Evolutionary conservation across 1,140 invertebrate genomes (phyloP), one percentile per base, ranked within the genome.

Genomic region (Coptotermes formosanus): DNA sequence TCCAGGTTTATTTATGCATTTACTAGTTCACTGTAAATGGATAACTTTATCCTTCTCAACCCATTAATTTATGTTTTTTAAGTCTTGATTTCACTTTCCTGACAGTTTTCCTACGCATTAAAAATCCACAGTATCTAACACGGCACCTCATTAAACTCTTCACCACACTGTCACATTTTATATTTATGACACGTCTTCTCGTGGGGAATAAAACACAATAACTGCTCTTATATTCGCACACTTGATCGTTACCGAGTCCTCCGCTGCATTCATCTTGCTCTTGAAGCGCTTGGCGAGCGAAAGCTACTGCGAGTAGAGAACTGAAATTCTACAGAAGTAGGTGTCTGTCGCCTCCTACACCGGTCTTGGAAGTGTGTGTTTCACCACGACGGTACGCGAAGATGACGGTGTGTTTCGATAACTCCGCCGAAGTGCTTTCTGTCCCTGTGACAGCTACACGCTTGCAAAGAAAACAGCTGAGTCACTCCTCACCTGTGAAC

Each of bases 401-500:
- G 64, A 75, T 30, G 64, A 30, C n/a, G n/a, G 25, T 30, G n/a
- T 75, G 25, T 14, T 30, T 30, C 64, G 64, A 75, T 75, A 75
- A 75, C 64, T 75, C 64, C 64, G 25, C 64, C 52, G 21, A 45
- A 38, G 38, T 38, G 2, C 11, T 11, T 30, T 43, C 8, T 14
- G 30, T 55, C 44, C 7, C 16, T 43, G 32, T 83, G 43, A 52
- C 23, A 83, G 82, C 48, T 43, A 12, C 16, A 83, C 82, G 30
- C 11, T 83, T 11, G 82, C 3, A 75, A 75, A 75, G 25, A 30
- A 75, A 75, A 75, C 25, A n/a, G 64, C 64, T 75, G 64, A 75
- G 64, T 75, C 64, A 75, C 64, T 75, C 64, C n/a, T 75, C 64
- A 75, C 64, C 64, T 75, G 64, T 75, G 25, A 25, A 75, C 64